Conservation (phyloP, 2,113 vertebrate genomes). For the Mustela nigripes region DNA sequence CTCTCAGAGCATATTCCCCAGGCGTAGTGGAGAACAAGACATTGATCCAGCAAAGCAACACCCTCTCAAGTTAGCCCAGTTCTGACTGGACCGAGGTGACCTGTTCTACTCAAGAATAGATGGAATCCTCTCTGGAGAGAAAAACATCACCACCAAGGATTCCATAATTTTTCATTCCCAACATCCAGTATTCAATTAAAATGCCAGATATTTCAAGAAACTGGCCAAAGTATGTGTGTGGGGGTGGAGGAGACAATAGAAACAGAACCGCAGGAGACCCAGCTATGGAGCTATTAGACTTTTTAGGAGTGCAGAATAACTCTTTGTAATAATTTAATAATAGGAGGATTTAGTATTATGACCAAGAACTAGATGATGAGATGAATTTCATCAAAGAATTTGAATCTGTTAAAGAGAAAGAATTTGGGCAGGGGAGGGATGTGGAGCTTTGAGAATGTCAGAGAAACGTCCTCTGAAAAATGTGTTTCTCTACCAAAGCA, state of each 20-base stretch:
- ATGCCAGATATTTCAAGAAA: constrained; percentile 22
- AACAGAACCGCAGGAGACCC: neutral
- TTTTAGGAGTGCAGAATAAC: neutral
- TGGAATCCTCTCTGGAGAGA: neutral
- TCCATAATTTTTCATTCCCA: neutral
- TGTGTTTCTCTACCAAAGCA: neutral
- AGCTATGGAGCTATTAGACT: neutral
- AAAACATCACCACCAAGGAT: neutral
- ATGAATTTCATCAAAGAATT: neutral
- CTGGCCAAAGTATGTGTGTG: too few relatives aligned
- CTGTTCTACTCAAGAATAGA: neutral
- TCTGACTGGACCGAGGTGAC: neutral
- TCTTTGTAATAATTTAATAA: neutral
- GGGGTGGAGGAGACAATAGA: neutral
- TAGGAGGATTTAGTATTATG: neutral
- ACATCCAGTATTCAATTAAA: neutral
- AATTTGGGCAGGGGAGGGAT: neutral
- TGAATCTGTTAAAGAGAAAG: neutral
- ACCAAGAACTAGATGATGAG: neutral
- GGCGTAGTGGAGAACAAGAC: neutral
- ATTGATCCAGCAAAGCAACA: neutral
- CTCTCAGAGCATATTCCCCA: neutral
- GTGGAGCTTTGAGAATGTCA: neutral
- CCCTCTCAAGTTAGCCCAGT: neutral
- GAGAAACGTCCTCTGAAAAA: neutral